Base-by-base conservation (phyloP, 2,797 vertebrate species). In the Karalla daura region DNA sequence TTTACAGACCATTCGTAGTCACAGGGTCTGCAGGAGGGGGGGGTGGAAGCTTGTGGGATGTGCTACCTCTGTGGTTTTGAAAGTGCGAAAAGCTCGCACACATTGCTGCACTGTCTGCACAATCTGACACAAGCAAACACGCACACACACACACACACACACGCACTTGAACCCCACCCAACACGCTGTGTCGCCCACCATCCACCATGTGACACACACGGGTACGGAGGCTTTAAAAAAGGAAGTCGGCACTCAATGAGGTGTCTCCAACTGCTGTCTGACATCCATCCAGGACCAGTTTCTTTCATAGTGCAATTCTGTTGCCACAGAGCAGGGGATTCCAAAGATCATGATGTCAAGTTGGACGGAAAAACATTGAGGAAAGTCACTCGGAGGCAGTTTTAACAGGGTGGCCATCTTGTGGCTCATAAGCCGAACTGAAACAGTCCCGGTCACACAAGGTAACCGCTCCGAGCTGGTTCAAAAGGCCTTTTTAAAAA, bases 21-120 rank as follows among this genome's bases (percentile, higher is more conserved):
- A n/a, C 24, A 51, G 27, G 27, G 44, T 24, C 21, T 28, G 33
- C 18, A 23, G 5, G 41, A 23, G n/a, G 30, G 50, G 17, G 27
- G 28, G 20, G 7, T 2, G 8, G 12, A 28, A 40, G 43, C 39
- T 47, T 18, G 53, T 74, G 63, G 70, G 59, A 51, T 14, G 63
- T 53, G 40, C 4, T n/a, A 63, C 20, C 18, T 61, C 41, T 67
- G 79, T 71, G 82, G 87, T 84, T 80, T 60, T 30, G 20, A 69
- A 78, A 63, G 64, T 78, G 74, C 7, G 49, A 45, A 45, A 70
- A n/a, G 5, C 5, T 41, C 15, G 47, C 4, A 1, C 41, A 36
- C 23, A 7, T 5, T 0, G 23, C n/a, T 35, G 37, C 41, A 10
- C 2, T 13, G 36, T 5, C 1, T 39, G 56, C 66, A 44, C n/a